phyloP scores from a whole-genome alignment of 2,113 vertebrate genomes.

The Ceyx margarethae region DNA sequence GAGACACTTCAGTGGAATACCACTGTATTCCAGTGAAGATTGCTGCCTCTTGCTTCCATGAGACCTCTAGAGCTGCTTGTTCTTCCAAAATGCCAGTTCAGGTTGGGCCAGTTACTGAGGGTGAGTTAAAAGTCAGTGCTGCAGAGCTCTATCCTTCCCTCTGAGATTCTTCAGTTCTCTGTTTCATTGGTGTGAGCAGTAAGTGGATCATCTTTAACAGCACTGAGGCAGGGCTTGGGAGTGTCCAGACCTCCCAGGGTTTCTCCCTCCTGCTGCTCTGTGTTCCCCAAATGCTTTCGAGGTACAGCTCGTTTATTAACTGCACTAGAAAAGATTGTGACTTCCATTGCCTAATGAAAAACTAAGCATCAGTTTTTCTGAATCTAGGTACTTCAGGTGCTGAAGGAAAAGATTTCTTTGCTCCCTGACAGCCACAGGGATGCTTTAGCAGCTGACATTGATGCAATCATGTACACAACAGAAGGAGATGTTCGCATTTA shows the following conservation, averaged over 20 bases:
- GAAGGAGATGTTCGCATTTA: slow-evolving; percentile 88
- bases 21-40: background rate
- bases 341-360: slow-evolving; percentile 5
- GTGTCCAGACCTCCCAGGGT: background rate
- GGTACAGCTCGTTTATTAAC: background rate
- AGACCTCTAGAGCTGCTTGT: background rate
- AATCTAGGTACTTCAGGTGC: slow-evolving; percentile 81
- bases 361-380: slow-evolving; percentile 29
- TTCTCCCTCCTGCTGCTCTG: background rate
- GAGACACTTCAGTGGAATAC: background rate
- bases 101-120: background rate
- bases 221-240: background rate
- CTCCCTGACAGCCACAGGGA: slow-evolving; percentile 81
- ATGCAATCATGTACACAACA: slow-evolving; percentile 85
- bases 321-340: background rate
- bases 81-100: background rate
- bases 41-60: background rate
- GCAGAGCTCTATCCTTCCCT: background rate
- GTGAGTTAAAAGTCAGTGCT: background rate
- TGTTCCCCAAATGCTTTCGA: background rate
- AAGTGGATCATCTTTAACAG: background rate
- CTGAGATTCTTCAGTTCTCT: background rate
- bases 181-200: background rate
- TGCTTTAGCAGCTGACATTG: slow-evolving; percentile 85
- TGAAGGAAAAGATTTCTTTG: slow-evolving; percentile 83